phyloP scores from a whole-genome alignment of 2,113 vertebrate genomes.

The Uria aalge region DNA sequence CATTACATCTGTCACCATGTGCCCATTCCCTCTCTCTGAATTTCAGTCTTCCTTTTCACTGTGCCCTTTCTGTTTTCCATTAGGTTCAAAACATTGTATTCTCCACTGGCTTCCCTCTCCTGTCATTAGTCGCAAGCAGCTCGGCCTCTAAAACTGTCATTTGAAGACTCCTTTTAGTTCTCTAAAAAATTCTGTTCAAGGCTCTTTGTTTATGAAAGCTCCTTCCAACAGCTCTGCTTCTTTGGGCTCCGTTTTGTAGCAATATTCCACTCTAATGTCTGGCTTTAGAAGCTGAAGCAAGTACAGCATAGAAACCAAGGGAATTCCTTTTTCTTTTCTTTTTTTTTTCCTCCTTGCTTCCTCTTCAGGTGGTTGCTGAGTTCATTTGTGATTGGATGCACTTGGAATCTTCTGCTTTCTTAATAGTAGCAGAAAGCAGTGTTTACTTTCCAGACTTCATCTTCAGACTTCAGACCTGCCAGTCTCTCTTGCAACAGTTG shows the following conservation, averaged over 20 bases:
- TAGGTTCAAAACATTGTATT: neutral
- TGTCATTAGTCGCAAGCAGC: neutral
- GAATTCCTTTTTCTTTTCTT: neutral
- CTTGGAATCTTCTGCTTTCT: neutral
- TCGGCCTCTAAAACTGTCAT: neutral
- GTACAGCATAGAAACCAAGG: neutral
- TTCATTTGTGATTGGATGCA: neutral
- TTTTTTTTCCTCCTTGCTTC: neutral
- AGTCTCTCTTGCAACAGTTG: neutral
- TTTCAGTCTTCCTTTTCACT: neutral
- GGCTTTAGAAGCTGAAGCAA: neutral
- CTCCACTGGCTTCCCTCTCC: neutral
- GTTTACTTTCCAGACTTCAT: neutral
- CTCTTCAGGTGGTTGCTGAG: neutral
- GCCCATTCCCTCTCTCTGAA: neutral
- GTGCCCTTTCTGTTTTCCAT: neutral
- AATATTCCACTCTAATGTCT: neutral
- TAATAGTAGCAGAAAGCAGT: neutral
- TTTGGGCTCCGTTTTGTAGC: neutral
- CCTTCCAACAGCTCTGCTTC: neutral
- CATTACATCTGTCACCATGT: neutral
- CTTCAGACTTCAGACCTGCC: neutral
- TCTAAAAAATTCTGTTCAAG: neutral
- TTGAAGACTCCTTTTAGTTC: neutral
- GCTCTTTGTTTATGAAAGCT: neutral